These are phyloP conservation scores for Conger conger DNA, from an alignment of 2,113 vertebrate genomes.

Conservation along the genomic window DNA sequence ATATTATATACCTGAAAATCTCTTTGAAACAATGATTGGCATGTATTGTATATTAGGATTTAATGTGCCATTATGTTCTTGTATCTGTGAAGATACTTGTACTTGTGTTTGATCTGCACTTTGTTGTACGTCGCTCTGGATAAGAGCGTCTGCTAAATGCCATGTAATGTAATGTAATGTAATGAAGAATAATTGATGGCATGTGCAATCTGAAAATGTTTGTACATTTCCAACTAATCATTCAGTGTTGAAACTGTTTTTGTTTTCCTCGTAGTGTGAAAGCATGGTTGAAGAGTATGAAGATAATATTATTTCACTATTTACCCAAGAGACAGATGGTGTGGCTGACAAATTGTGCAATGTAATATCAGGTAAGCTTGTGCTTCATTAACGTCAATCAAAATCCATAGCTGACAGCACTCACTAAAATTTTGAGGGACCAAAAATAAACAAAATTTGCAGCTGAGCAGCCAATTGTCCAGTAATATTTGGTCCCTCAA, in stretches of 20 bases:
- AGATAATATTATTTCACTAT: slow-evolving; percentile 80
- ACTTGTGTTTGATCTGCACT: no score
- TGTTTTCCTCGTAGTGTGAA: slow-evolving; percentile 73
- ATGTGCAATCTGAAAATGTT: neutral
- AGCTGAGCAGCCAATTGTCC: neutral
- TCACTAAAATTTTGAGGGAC: no score
- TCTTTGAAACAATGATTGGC: no score
- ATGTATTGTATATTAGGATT: no score
- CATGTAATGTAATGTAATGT: no score
- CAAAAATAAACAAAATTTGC: no score
- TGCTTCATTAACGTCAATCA: slow-evolving; percentile 43
- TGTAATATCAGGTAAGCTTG: slow-evolving; percentile 82
- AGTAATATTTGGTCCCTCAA: neutral
- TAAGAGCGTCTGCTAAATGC: no score
- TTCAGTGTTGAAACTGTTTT: neutral
- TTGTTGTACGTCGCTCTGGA: no score
- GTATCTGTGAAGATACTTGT: no score
- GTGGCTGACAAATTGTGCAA: slow-evolving; percentile 81
- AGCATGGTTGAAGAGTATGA: slow-evolving; percentile 80
- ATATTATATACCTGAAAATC: no score
- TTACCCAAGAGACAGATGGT: slow-evolving; percentile 67
- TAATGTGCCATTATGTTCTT: no score
- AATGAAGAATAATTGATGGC: neutral
- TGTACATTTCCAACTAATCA: neutral
- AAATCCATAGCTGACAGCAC: no score